Conservation (phyloP, 1,140 invertebrate genomes). For the Eufriesea mexicana region DNA sequence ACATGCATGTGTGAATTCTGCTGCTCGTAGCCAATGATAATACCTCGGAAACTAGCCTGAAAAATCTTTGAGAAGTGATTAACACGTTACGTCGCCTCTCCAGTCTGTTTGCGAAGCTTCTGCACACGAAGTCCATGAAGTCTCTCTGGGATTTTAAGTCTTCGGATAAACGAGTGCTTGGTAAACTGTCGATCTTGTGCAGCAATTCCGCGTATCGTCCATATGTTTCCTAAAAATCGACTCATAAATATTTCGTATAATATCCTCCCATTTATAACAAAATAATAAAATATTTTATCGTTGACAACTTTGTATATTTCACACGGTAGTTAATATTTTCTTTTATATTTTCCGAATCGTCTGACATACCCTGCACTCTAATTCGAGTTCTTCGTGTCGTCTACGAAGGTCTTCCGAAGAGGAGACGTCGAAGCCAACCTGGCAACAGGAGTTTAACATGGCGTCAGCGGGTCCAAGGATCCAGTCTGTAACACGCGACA, state of each 20-base stretch:
- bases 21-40: neutral
- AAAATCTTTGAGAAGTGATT: slow-evolving; percentile 89
- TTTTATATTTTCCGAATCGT: neutral
- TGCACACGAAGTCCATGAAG: slow-evolving; percentile 91
- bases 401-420: slow-evolving; percentile 87
- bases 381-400: slow-evolving; percentile 89
- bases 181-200: slow-evolving; percentile 85
- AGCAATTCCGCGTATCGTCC: slow-evolving; percentile 89
- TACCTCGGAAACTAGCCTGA: slow-evolving; percentile 88
- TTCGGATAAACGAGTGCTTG: slow-evolving; percentile 82
- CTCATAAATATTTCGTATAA: no score
- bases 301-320: neutral
- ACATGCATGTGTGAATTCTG: neutral
- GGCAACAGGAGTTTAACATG: slow-evolving; percentile 86
- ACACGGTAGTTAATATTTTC: neutral
- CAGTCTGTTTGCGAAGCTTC: slow-evolving; percentile 89
- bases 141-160: slow-evolving; percentile 87
- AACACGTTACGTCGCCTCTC: slow-evolving; percentile 89
- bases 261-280: no score
- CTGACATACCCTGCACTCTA: slow-evolving; percentile 87
- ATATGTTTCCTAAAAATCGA: slow-evolving; percentile 85
- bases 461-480: slow-evolving; percentile 89
- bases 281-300: neutral
- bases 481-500: slow-evolving; percentile 89
- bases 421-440: slow-evolving; percentile 88